Evolutionary conservation across 92 coral and sea anemone species (phyloP).

Genomic region (Zoanthus gigantus): DNA sequence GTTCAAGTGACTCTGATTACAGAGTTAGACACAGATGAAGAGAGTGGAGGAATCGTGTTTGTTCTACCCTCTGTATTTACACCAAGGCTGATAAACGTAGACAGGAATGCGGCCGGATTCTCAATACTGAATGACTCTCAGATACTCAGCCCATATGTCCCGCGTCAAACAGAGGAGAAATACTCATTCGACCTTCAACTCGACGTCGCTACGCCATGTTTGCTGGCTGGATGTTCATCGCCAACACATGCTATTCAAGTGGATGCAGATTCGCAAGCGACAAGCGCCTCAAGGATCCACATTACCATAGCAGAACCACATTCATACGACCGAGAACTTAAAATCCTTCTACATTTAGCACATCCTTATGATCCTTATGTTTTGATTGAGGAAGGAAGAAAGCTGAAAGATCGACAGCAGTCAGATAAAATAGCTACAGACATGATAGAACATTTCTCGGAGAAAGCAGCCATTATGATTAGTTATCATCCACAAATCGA

Average conservation of each 20-base stretch:
- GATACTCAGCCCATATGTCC: constrained; percentile 74
- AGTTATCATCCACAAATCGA: constrained; percentile 82
- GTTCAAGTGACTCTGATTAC: constrained; percentile 94
- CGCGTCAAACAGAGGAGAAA: constrained; percentile 82
- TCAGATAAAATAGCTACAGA: constrained; percentile 35
- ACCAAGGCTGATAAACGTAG: constrained; percentile 72
- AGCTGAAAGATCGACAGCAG: constrained; percentile 26
- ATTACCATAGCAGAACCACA: constrained; percentile 94
- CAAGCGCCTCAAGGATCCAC: constrained; percentile 86
- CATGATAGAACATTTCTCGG: constrained; percentile 70
- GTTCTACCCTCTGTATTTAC: constrained; percentile 92
- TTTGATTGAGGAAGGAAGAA: constrained; percentile 89
- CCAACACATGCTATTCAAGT: constrained; percentile 97
- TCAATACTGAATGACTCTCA: constrained; percentile 76
- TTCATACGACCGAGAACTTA: constrained; percentile 86
- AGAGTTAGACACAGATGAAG: constrained; percentile 78
- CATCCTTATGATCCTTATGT: constrained; percentile 92
- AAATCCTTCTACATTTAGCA: constrained; percentile 82
- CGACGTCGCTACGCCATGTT: constrained; percentile 86
- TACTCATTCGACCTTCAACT: constrained; percentile 93
- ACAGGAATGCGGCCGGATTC: constrained; percentile 43
- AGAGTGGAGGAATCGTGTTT: constrained; percentile 87
- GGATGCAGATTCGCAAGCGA: constrained; percentile 93
- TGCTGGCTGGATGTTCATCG: constrained; percentile 96
- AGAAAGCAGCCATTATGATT: constrained; percentile 85